Conservation (phyloP, 2,797 vertebrate species). For the Pelobates cultripes region DNA sequence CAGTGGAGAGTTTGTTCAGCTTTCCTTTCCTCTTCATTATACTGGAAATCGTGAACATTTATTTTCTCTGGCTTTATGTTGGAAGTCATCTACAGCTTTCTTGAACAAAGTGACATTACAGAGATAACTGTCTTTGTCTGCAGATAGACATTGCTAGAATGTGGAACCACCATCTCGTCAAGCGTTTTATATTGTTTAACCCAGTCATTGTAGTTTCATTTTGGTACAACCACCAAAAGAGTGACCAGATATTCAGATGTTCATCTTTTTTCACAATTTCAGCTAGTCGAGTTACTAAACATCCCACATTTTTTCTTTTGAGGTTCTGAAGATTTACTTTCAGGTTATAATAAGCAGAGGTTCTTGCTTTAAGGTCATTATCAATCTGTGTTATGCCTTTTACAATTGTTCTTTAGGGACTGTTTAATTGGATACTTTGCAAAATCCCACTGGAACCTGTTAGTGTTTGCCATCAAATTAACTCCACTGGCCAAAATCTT, state of each 20-base stretch:
- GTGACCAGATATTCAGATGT: constrained; percentile 97
- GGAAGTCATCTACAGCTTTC: constrained; percentile 96
- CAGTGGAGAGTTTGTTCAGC: constrained; percentile 95
- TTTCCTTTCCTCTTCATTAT: constrained; percentile 97
- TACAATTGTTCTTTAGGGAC: constrained; percentile 93
- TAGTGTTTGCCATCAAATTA: constrained; percentile 94
- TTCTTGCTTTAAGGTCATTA: constrained; percentile 94
- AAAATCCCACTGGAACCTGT: constrained; percentile 98
- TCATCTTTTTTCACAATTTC: constrained; percentile 98
- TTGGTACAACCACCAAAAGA: constrained; percentile 94
- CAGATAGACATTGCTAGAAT: constrained; percentile 93
- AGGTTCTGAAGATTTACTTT: constrained; percentile 97
- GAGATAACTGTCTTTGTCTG: constrained; percentile 93
- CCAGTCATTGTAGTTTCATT: constrained; percentile 88
- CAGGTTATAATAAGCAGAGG: constrained; percentile 95
- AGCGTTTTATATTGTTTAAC: constrained; percentile 93
- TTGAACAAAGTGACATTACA: constrained; percentile 94
- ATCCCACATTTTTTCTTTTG: constrained; percentile 96
- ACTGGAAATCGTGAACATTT: constrained; percentile 98
- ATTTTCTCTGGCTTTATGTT: constrained; percentile 94
- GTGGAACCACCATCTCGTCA: constrained; percentile 95
- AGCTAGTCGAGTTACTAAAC: constrained; percentile 94
- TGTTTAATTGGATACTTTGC: constrained; percentile 98
- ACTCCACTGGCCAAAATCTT: constrained; percentile 67
- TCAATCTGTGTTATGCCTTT: constrained; percentile 98